A percentile compares a stretch with the other conserved stretches of the same genome.
These are phyloP conservation scores for Eudyptes chrysolophus DNA, from an alignment of 2,113 vertebrate genomes.

Conservation along the genomic window DNA sequence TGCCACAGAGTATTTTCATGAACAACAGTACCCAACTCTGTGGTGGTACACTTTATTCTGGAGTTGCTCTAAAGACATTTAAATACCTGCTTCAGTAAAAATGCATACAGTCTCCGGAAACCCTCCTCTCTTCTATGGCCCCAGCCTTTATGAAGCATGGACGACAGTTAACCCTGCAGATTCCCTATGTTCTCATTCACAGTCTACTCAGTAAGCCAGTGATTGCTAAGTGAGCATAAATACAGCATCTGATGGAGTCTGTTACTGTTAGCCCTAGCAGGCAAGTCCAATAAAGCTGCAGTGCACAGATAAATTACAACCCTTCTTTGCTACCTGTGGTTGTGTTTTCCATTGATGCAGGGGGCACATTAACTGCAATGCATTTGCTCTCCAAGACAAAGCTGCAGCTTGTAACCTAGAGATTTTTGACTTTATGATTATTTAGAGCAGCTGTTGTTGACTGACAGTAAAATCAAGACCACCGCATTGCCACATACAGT, in stretches of 20 bases:
- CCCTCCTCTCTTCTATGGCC: neutral
- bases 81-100: neutral
- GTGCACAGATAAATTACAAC: neutral
- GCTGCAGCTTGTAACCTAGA: neutral
- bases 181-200: neutral
- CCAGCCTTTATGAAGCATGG: neutral
- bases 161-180: neutral
- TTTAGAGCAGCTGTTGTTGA: neutral
- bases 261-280: neutral
- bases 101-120: neutral
- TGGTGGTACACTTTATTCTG: conserved; percentile 3
- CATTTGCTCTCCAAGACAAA: neutral
- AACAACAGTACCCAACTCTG: conserved; percentile 8
- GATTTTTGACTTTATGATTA: neutral
- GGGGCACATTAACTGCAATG: neutral
- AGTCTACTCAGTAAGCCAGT: neutral
- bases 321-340: neutral
- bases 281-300: neutral
- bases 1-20: neutral
- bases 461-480: neutral
- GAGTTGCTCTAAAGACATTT: neutral
- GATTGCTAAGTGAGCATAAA: neutral
- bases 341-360: neutral
- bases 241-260: neutral
- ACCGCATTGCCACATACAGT: neutral